Evolutionary conservation across 2,888 invertebrate species (phyloP).

Genomic region (Chromoteleia sp.): DNA sequence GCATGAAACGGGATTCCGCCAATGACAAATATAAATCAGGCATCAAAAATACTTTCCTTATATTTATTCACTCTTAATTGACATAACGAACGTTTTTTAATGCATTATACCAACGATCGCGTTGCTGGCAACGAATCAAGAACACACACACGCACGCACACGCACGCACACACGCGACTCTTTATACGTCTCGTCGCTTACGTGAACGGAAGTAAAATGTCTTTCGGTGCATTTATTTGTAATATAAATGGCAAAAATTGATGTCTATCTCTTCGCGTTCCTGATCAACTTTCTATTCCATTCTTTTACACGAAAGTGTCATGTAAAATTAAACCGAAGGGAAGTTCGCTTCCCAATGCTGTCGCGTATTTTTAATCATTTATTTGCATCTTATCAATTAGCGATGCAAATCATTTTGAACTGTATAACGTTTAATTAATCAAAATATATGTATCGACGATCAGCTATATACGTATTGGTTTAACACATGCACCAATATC

Average conservation of each 20-base stretch:
- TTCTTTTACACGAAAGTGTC: neutral
- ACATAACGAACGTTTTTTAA: neutral
- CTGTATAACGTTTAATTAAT: conserved; percentile 45
- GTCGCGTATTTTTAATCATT: conserved; percentile 11
- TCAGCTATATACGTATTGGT: conserved; percentile 24
- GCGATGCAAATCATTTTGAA: conserved; percentile 13
- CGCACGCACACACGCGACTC: neutral
- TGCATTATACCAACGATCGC: neutral
- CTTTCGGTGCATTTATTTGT: conserved; percentile 13
- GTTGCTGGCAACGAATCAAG: conserved; percentile 17
- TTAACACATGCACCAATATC: conserved; percentile 42
- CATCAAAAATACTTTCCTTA: neutral
- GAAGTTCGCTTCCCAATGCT: conserved; percentile 14
- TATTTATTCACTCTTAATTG: conserved; percentile 25
- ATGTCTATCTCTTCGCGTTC: conserved; percentile 1
- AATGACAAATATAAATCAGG: no score
- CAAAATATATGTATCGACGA: conserved; percentile 6
- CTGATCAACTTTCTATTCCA: conserved; percentile 35
- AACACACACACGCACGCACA: neutral
- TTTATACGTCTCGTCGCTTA: conserved; percentile 27
- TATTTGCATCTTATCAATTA: conserved; percentile 25
- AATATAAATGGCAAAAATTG: conserved; percentile 16
- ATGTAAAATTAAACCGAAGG: neutral
- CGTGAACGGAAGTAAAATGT: conserved; percentile 27
- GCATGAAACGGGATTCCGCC: no score